Evolutionary conservation across 2,888 invertebrate species (phyloP).

Genomic region (Torymus aiolomorphi): DNA sequence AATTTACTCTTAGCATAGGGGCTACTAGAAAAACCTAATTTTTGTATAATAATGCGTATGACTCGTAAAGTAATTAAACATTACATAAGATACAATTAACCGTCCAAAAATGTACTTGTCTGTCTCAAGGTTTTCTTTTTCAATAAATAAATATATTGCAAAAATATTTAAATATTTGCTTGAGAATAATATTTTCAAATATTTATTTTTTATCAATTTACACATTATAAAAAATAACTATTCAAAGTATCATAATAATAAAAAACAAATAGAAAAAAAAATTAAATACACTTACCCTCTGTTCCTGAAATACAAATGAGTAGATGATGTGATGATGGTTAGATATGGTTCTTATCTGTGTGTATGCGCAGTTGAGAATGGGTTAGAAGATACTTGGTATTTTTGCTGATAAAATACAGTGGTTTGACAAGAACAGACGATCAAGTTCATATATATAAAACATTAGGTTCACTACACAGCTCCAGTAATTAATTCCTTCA

Average conservation of each 20-base stretch:
- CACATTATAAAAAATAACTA: background rate
- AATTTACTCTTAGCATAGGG: too few species aligned
- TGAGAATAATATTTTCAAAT: background rate
- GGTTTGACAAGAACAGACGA: conserved; percentile 47
- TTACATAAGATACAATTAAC: too few species aligned
- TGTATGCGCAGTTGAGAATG: conserved; percentile 31
- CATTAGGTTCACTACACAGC: conserved; percentile 33
- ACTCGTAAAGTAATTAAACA: too few species aligned
- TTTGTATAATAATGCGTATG: too few species aligned
- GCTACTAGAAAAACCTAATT: too few species aligned
- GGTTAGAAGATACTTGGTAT: conserved; percentile 39
- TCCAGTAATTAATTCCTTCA: conserved; percentile 29
- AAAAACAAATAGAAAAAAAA: too few species aligned
- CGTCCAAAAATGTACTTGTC: too few species aligned
- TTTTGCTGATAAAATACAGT: conserved; percentile 45
- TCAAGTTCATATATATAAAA: conserved; percentile 27
- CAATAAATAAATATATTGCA: too few species aligned
- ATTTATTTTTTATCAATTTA: background rate
- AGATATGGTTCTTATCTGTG: conserved; percentile 47
- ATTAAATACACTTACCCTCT: too few species aligned
- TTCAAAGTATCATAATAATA: background rate
- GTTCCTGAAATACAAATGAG: conserved; percentile 8
- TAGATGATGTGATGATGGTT: conserved; percentile 13
- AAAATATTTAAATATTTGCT: too few species aligned
- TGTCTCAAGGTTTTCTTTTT: too few species aligned